Conservation (phyloP, 2,113 vertebrate genomes). For the Herpailurus yagouaroundi region DNA sequence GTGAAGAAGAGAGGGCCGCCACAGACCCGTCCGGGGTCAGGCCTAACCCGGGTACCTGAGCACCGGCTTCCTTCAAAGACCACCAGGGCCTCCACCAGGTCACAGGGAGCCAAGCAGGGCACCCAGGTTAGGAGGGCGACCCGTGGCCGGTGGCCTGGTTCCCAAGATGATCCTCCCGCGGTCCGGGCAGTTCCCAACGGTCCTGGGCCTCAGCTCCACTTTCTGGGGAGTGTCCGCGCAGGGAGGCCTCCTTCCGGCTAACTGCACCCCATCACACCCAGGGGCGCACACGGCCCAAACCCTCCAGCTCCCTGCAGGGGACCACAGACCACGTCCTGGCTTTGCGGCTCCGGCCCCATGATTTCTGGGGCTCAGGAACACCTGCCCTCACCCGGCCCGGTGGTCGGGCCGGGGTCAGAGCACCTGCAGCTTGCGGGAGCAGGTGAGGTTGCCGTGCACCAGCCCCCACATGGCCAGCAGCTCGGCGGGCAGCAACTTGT, state of each 20-base stretch:
- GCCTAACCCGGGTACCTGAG: constrained; percentile 35
- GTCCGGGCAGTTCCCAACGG: background rate
- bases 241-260: background rate
- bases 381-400: background rate
- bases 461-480: constrained; percentile 95
- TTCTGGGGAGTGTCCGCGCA: background rate
- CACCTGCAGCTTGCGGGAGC: constrained; percentile 89
- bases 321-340: background rate
- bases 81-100: background rate
- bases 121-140: background rate
- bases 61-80: background rate
- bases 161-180: background rate
- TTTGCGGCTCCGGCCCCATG: background rate
- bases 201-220: background rate
- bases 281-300: background rate
- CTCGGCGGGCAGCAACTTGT: constrained; percentile 95
- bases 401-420: constrained; percentile 85
- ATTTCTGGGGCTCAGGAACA: background rate
- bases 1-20: background rate
- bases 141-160: background rate
- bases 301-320: background rate
- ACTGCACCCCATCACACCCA: background rate
- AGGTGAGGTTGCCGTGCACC: constrained; percentile 93
- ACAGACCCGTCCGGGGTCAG: background rate
- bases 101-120: background rate